Evolutionary conservation across 2,888 invertebrate genomes (phyloP), one percentile per base, ranked within the genome.

Genomic region (Gastracanthus pulcherrimus): DNA sequence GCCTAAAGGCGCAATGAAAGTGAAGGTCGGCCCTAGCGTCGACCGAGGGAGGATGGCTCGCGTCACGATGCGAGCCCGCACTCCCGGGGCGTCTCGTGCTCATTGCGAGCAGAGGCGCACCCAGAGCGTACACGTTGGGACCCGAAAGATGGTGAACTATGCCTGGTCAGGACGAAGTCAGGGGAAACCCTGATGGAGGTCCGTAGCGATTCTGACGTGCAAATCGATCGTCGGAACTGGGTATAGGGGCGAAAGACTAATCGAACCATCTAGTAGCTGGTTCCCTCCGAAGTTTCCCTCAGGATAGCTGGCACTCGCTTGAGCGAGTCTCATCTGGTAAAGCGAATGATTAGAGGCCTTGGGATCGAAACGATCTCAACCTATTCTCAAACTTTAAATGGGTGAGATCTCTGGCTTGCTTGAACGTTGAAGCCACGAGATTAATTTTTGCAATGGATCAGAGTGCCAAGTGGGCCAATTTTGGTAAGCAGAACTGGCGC

Each of bases 401-500:
- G 94, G 94, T 94, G 93, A 94, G 94, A 94, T 91, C 92, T 93
- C 92, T 92, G 93, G 92, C 93, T 94, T 94, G 92, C 93, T 94
- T 91, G 90, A 93, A 91, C 77, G 84, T 88, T 92, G 93, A 93
- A 93, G 84, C 85, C 92, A 92, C 84, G 92, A 92, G 92, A 88
- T 90, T 62, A 80, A n/a, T n/a, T n/a, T n/a, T 83, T 77, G 34
- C 70, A 83, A 88, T 89, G 88, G 92, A 93, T 92, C 92, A 92
- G 92, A 93, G 93, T 93, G 93, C 93, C 94, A 92, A 94, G 94
- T 94, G 94, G 94, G 94, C 94, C 94, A 94, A 91, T 94, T 94
- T 94, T 94, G 94, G 94, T 94, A 95, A 95, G 94, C 94, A 95
- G 95, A 95, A 95, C 95, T 95, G 95, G 95, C 94, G 95, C 93